Evolutionary conservation across 2,888 invertebrate genomes (phyloP).

Genomic region (Ctenicera cuprea): DNA sequence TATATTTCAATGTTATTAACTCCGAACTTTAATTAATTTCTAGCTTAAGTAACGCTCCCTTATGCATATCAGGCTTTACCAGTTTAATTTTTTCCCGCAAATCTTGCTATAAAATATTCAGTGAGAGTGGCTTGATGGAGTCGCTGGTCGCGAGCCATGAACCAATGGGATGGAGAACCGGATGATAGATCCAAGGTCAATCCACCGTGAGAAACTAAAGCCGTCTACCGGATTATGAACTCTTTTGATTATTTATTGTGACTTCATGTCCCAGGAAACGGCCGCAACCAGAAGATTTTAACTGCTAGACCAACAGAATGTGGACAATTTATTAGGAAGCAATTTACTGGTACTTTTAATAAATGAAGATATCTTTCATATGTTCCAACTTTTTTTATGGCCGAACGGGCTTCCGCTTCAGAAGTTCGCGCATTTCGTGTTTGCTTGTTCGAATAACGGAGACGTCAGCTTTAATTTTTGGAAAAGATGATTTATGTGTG

Average conservation of each 20-base stretch:
- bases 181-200: slow-evolving; percentile 34
- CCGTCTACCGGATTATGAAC: slow-evolving; percentile 40
- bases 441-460: slow-evolving; percentile 11
- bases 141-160: slow-evolving; percentile 39
- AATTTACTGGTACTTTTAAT: slow-evolving; percentile 2
- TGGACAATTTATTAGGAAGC: slow-evolving; percentile 19
- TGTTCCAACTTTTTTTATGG: not conserved
- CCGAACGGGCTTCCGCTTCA: not conserved
- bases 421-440: slow-evolving; percentile 12
- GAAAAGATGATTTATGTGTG: not conserved
- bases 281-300: slow-evolving; percentile 5
- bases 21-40: slow-evolving; percentile 17
- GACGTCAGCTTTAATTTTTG: not conserved
- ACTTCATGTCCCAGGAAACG: slow-evolving; percentile 24
- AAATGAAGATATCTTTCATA: slow-evolving; percentile 21
- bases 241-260: slow-evolving; percentile 41
- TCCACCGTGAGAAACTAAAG: slow-evolving; percentile 46
- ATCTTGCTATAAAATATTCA: slow-evolving; percentile 11
- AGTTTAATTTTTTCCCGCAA: slow-evolving; percentile 26
- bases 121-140: slow-evolving; percentile 26
- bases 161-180: slow-evolving; percentile 32
- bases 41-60: slow-evolving; percentile 17
- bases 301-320: slow-evolving; percentile 5
- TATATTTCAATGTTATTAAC: not conserved
- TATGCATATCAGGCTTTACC: slow-evolving; percentile 35